Evolutionary conservation across 1,140 invertebrate species (phyloP), one percentile per base, ranked within the genome.

Genomic region (Drosophila bifasciata): DNA sequence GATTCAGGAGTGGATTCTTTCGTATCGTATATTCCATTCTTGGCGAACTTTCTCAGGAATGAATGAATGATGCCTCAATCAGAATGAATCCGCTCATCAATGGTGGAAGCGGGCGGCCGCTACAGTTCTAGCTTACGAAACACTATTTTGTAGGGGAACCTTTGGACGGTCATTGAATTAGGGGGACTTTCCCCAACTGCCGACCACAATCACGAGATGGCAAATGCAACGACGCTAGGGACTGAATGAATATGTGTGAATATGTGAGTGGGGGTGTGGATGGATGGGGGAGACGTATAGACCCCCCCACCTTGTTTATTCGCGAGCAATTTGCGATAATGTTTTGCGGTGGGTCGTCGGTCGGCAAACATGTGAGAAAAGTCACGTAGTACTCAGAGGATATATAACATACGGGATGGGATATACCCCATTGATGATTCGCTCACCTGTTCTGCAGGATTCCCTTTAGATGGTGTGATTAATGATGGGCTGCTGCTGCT

Each of bases 311-410:
- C 32, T 45, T 63, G 57, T 63, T 61, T 36, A 61, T 28, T 61
- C 28, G 41, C 58, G 36, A 71, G 71, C 52, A 52, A 36, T 36
- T 36, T 36, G 55, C 44, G 36, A 71, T 72, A 61, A 52, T 62
- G n/a, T 57, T 45, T 9, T 25, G 4, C 43, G 36, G 40, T 61
- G 49, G 17, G 39, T 32, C 32, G 28, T 19, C 15, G 36, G 23
- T n/a, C 43, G 55, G 43, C 55, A 21, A 48, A 74, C 55, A 62
- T 75, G 61, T 75, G 61, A 44, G 39, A 15, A 58, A 74, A 75
- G 72, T 75, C 71, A 75, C 72, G 72, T 75, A 75, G 43, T 49
- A 61, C 15, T 13, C 5, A 16, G 41, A 15, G 3, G 40, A 15
- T n/a, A 36, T 23, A 16, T 16, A 21, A 39, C 5, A 21, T 36